These are phyloP conservation scores for Acronicta alni DNA, from an alignment of 2,888 invertebrate genomes.

Conservation along the genomic window DNA sequence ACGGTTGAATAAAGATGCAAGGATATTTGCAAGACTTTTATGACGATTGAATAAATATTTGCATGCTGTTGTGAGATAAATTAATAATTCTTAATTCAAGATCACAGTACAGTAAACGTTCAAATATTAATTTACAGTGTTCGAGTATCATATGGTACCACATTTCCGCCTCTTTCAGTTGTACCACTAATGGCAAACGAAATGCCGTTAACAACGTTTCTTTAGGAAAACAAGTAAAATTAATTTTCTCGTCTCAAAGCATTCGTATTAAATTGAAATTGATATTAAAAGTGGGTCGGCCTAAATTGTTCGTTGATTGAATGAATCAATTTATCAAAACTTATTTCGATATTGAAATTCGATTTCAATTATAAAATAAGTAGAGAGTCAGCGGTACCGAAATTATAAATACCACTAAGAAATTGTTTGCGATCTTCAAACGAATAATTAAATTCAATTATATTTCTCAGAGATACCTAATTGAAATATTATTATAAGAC, in stretches of 20 bases:
- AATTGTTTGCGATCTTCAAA: constrained; percentile 36
- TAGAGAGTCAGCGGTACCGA: constrained; percentile 10
- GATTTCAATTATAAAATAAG: constrained; percentile 42
- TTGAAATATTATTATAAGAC: constrained; percentile 42
- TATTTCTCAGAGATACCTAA: constrained; percentile 52
- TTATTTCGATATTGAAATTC: constrained; percentile 48
- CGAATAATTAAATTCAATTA: constrained; percentile 47
- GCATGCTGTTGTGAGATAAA: constrained; percentile 2
- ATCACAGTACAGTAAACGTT: constrained; percentile 12
- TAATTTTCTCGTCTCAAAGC: constrained; percentile 48
- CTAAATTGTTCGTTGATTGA: constrained; percentile 48
- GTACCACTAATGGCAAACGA: constrained; percentile 36
- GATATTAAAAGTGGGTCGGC: constrained; percentile 47
- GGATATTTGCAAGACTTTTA: no score
- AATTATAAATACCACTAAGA: constrained; percentile 43
- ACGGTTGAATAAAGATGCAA: constrained; percentile 23
- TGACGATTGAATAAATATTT: constrained; percentile 26
- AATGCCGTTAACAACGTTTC: constrained; percentile 31
- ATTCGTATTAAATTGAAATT: constrained; percentile 43
- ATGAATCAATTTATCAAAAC: constrained; percentile 54
- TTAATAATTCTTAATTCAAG: constrained; percentile 8
- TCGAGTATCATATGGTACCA: constrained; percentile 14
- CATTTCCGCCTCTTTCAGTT: constrained; percentile 10
- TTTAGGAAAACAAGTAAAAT: constrained; percentile 51
- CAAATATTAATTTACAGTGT: constrained; percentile 1